Percentiles rank a stretch among this genome's conserved stretches.
Evolutionary conservation across 2,888 invertebrate species (phyloP).

Genomic region (Nineta flava): DNA sequence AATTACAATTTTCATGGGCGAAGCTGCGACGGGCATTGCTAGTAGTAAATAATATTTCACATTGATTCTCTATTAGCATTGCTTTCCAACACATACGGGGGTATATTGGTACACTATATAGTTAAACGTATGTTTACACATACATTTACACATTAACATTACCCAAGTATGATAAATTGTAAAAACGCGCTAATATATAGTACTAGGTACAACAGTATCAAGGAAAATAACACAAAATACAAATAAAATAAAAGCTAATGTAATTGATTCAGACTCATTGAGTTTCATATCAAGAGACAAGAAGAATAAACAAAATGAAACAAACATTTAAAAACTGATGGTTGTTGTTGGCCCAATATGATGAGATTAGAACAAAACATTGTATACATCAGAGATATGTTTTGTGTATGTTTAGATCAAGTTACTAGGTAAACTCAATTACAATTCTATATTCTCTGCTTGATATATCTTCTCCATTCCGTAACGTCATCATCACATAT

Average conservation of each 20-base stretch:
- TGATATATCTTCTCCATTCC: no score
- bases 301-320: slow-evolving; percentile 2
- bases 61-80: no score
- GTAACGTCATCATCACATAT: no score
- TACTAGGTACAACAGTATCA: no score
- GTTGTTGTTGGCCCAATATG: background rate
- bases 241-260: slow-evolving; percentile 12
- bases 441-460: background rate
- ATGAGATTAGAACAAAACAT: background rate
- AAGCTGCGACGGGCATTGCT: no score
- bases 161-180: background rate
- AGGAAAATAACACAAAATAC: background rate
- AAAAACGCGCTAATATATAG: background rate
- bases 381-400: background rate
- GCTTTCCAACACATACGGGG: no score
- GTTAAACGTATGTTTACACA: no score
- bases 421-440: slow-evolving; percentile 2
- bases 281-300: slow-evolving; percentile 6
- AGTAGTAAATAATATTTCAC: no score
- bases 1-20: no score
- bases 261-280: slow-evolving; percentile 10
- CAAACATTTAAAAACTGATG: background rate
- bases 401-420: background rate
- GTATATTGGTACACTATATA: no score
- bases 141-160: no score